Evolutionary conservation across 2,888 invertebrate genomes (phyloP), one percentile per base, ranked within the genome.

Genomic region (Eristalis pertinax): DNA sequence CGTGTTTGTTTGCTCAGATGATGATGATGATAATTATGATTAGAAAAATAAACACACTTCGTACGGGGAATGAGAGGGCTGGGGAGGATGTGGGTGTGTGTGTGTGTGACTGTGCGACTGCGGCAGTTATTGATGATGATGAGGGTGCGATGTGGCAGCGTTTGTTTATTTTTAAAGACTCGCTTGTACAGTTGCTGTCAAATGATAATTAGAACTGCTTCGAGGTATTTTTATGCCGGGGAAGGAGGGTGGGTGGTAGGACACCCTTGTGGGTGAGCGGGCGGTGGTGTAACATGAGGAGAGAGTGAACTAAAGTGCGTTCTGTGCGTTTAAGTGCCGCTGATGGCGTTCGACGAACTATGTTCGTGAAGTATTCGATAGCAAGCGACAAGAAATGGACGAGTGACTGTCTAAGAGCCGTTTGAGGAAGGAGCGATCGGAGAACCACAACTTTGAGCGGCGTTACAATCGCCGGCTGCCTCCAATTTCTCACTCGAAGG

Each of bases 1-100:
- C 35, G 69, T 75, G 75, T 84, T 84, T 78, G 74, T 86, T 86
- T 83, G 67, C 78, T 74, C 75, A 79, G 67, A 79, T 84, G 79
- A 65, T 84, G 79, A 65, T 84, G 87, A 83, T 76, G 87, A 72
- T 80, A 79, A 87, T 87, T 84, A 76, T 87, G 87, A 84, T 84
- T 79, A 80, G 79, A 84, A 80, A 80, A 50, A 68, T 84, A 87
- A 87, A 84, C 76, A 87, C 58, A 75, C 68, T 19, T 32, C 50
- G 32, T 8, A 32, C 32, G 10, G 22, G 13, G 22, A 8, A 11
- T 4, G 65, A 32, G 56, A 4, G 2, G 26, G 26, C 26, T 26
- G 26, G 41, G 56, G 64, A 32, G 50, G 43, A 62, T 75, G 63
- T 67, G 70, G 29, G 43, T 43, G 50, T 64, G 26, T 22, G 35